Base-by-base conservation (phyloP, 2,797 vertebrate species). In the Falco berigora region DNA sequence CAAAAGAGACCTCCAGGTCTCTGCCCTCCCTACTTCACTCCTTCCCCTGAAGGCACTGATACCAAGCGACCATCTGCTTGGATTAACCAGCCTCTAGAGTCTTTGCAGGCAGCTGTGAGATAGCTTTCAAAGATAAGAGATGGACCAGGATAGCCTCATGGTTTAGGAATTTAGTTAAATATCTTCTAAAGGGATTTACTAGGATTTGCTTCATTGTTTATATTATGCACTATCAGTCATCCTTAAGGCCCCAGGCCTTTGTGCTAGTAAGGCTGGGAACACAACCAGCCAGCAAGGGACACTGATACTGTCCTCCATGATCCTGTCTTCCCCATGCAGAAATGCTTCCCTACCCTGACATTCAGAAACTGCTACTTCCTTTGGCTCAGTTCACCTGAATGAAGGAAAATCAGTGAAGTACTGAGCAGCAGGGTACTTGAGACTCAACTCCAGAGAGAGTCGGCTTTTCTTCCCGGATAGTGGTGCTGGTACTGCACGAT, bases 131-230 rank as follows among this genome's bases (percentile, higher is more conserved):
- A 92, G 96, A 95, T 95, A 96, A 93, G 58, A 83, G 68, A 40
- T 78, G 46, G 88, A 55, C 64, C 58, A 71, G 58, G 72, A 80
- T 94, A 50, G 86, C 84, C 71, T 94, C 88, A 72, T 56, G 61
- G 40, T 53, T 93, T 73, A 96, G 88, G 96, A 97, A 97, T 97
- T 96, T 42, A 56, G 89, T 88, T 88, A 93, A 96, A 88, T 91
- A 96, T 93, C 93, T 94, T 91, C 93, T 94, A 52, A 91, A 78
- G 68, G 75, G 84, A 92, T 96, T 91, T 88, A 80, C 88, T 24
- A 91, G 81, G 86, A 94, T 95, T 95, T 95, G 32, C 56, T 87
- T 75, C 46, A 4, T 46, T 93, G 84, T 92, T 96, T 94, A 38
- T 50, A 68, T 86, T 74, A 62, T 15, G 64, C 53, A 77, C 49